A percentile compares a stretch with the other conserved stretches of the same genome.
These are phyloP conservation scores for Cheilosia impressa DNA, from an alignment of 2,888 invertebrate genomes.

Conservation along the genomic window DNA sequence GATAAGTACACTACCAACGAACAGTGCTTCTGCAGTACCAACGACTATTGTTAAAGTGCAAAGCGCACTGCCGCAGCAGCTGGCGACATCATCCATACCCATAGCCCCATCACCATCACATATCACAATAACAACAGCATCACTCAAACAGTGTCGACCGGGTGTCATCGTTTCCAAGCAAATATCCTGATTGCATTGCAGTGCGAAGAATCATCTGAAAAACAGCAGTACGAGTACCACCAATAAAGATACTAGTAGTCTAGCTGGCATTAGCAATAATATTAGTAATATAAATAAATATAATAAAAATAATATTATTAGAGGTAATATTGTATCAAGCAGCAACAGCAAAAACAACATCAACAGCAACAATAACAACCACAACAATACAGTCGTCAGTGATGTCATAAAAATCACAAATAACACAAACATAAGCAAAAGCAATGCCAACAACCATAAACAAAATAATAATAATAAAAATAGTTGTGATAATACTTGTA, in stretches of 20 bases:
- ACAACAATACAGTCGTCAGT: slow-evolving; percentile 74
- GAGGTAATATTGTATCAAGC: slow-evolving; percentile 66
- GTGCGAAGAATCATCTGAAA: slow-evolving; percentile 63
- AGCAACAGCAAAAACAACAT: slow-evolving; percentile 59
- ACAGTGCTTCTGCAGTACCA: slow-evolving; percentile 76
- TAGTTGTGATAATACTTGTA: slow-evolving; percentile 63
- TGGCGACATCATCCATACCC: slow-evolving; percentile 69
- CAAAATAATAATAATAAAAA: slow-evolving; percentile 64
- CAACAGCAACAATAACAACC: slow-evolving; percentile 56
- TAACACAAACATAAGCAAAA: slow-evolving; percentile 49
- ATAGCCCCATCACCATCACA: slow-evolving; percentile 78
- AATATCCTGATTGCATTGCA: slow-evolving; percentile 87
- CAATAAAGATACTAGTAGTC: slow-evolving; percentile 74
- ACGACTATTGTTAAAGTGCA: slow-evolving; percentile 82
- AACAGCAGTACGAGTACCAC: slow-evolving; percentile 72
- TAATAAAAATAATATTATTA: slow-evolving; percentile 62
- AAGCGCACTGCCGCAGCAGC: slow-evolving; percentile 71
- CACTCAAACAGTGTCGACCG: slow-evolving; percentile 89
- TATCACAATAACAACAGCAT: slow-evolving; percentile 80
- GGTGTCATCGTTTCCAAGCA: slow-evolving; percentile 96
- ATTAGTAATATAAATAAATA: slow-evolving; percentile 71
- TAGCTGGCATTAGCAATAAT: slow-evolving; percentile 71
- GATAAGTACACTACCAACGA: slow-evolving; percentile 57
- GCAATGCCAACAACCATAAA: slow-evolving; percentile 68
- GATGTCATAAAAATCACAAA: slow-evolving; percentile 58